Conservation (phyloP, 2,888 invertebrate genomes). For the Tryphoninae sp. region DNA sequence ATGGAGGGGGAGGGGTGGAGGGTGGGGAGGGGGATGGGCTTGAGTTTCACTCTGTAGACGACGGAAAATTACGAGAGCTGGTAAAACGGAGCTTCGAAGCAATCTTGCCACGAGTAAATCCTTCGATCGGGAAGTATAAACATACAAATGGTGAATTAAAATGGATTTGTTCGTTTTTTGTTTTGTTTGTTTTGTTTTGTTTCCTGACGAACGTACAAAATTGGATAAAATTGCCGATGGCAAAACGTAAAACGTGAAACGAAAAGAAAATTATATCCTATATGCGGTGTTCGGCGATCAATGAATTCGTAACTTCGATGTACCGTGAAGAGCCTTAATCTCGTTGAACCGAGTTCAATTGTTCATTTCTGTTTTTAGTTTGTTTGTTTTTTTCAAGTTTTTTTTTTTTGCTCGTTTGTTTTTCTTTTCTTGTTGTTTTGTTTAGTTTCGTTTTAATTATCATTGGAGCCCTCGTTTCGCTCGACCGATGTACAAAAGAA, state of each 20-base stretch:
- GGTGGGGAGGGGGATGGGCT: too few species aligned
- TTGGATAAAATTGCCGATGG: not conserved
- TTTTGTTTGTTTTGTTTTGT: conserved; percentile 3
- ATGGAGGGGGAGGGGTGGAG: too few species aligned
- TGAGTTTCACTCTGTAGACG: too few species aligned
- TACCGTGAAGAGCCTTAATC: conserved; percentile 54
- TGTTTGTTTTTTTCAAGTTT: not conserved
- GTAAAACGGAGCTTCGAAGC: not conserved
- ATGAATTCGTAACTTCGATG: conserved; percentile 59
- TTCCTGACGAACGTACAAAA: conserved; percentile 9
- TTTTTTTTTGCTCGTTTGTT: not conserved
- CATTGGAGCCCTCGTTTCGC: conserved; percentile 17
- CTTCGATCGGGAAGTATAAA: conserved; percentile 49
- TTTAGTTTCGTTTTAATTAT: conserved; percentile 5
- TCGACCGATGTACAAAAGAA: conserved; percentile 51
- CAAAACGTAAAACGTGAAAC: not conserved
- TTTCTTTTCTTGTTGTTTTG: not conserved
- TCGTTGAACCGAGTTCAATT: conserved; percentile 39
- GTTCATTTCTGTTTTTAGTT: conserved; percentile 16
- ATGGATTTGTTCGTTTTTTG: conserved; percentile 35
- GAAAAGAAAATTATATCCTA: conserved; percentile 29
- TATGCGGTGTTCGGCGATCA: conserved; percentile 50
- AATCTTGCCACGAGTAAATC: not conserved
- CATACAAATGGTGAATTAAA: conserved; percentile 48
- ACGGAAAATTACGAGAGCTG: too few species aligned